Percentiles rank a stretch among this genome's conserved stretches.
Evolutionary conservation across 30 jellyfish, hydroid and myxozoan species (phyloP).

Genomic region (Rhopilema esculentum): DNA sequence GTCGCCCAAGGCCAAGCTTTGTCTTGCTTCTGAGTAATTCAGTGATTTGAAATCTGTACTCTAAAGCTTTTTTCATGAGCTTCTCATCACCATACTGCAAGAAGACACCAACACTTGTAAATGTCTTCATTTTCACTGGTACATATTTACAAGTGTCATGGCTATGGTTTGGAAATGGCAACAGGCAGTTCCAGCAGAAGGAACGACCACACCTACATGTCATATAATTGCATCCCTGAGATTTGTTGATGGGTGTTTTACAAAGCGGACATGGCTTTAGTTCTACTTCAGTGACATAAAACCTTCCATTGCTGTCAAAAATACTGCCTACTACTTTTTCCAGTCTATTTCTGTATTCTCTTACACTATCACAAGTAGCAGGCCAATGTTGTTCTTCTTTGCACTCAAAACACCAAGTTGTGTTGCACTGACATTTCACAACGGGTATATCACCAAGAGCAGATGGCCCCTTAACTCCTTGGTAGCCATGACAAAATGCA

Average conservation of each 20-base stretch:
- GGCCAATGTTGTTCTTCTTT: constrained; percentile 62
- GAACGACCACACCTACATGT: constrained; percentile 25
- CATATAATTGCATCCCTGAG: constrained; percentile 50
- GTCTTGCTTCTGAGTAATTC: constrained; percentile 7
- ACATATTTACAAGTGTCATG: not conserved
- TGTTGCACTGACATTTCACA: constrained; percentile 18
- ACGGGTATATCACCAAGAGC: constrained; percentile 27
- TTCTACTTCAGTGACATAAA: constrained; percentile 17
- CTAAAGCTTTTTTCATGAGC: not conserved
- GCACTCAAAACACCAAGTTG: constrained; percentile 44
- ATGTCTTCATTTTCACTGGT: not conserved
- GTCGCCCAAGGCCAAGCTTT: constrained; percentile 29
- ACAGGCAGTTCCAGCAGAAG: constrained; percentile 47
- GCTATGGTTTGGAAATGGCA: not conserved
- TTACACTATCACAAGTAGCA: constrained; percentile 8
- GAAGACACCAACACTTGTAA: constrained; percentile 26
- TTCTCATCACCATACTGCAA: not conserved
- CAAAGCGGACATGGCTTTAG: constrained; percentile 55
- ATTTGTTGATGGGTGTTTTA: constrained; percentile 31
- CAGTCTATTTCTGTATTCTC: not conserved
- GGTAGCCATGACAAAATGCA: constrained; percentile 25
- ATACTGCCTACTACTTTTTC: not conserved
- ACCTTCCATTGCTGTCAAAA: constrained; percentile 19
- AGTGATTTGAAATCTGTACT: not conserved
- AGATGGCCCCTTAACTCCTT: not conserved